phyloP scores from a whole-genome alignment of 2,888 invertebrate species.

The Zootermopsis nevadensis region DNA sequence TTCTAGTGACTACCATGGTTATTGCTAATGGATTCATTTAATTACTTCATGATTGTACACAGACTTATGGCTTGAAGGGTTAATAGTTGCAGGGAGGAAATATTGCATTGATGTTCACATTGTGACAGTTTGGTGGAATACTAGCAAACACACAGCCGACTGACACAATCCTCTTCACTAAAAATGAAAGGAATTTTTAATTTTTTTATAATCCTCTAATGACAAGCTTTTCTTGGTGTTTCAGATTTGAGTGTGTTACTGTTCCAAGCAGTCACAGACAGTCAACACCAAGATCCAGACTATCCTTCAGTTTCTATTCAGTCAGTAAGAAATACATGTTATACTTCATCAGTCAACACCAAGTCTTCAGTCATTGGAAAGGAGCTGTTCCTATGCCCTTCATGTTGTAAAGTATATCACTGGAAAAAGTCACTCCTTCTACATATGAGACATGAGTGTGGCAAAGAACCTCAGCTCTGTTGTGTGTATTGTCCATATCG shows the following conservation, averaged over 20 bases:
- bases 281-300: neutral
- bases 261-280: neutral
- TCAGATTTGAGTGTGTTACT: slow-evolving; percentile 1
- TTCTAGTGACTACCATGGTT: too few species aligned
- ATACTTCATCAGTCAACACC: neutral
- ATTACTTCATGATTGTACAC: too few species aligned
- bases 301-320: neutral
- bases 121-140: too few species aligned
- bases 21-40: too few species aligned
- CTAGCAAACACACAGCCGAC: too few species aligned
- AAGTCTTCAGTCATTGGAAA: neutral
- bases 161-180: too few species aligned
- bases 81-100: too few species aligned
- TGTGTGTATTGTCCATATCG: slow-evolving; percentile 55
- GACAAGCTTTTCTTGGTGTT: slow-evolving; percentile 3
- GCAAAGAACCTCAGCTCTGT: slow-evolving; percentile 57
- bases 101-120: too few species aligned
- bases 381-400: slow-evolving; percentile 78
- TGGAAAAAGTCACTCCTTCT: slow-evolving; percentile 77
- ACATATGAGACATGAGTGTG: slow-evolving; percentile 57
- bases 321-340: neutral
- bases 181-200: too few species aligned
- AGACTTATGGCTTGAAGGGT: too few species aligned
- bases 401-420: slow-evolving; percentile 85
- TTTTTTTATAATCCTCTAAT: neutral